Conservation (phyloP, 2,888 invertebrate species). For the Alsophila aescularia region DNA sequence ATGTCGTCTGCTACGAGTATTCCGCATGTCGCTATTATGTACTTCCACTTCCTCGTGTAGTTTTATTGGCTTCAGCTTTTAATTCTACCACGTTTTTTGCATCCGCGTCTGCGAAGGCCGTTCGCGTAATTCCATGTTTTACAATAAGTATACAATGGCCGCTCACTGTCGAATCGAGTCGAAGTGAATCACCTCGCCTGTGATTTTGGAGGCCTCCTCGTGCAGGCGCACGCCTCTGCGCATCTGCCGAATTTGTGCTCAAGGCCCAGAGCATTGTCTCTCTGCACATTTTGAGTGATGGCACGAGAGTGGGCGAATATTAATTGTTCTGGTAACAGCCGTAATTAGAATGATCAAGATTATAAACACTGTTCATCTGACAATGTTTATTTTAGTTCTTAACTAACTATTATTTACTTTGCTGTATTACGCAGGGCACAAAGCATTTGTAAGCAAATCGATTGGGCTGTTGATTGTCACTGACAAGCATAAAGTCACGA, state of each 20-base stretch:
- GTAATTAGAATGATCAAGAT: constrained; percentile 3
- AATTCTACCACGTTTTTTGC: constrained; percentile 14
- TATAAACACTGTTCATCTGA: background rate
- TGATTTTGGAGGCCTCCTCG: constrained; percentile 15
- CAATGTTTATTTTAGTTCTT: no score
- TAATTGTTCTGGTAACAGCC: constrained; percentile 11
- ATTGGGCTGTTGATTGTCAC: background rate
- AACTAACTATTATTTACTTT: background rate
- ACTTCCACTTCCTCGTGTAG: constrained; percentile 20
- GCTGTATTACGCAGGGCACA: background rate
- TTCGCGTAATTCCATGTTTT: constrained; percentile 21
- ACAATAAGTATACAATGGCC: constrained; percentile 11
- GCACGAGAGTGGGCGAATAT: constrained; percentile 12
- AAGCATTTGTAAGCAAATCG: background rate
- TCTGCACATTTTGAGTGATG: constrained; percentile 1
- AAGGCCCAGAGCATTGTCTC: constrained; percentile 19
- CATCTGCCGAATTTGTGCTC: constrained; percentile 21
- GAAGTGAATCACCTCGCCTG: constrained; percentile 12
- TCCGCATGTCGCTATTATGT: background rate
- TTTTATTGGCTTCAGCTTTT: constrained; percentile 27
- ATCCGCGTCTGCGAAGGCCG: constrained; percentile 31
- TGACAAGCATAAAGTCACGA: constrained; percentile 22
- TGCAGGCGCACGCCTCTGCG: constrained; percentile 22
- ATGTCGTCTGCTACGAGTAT: background rate
- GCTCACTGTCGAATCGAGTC: constrained; percentile 6